A percentile compares a stretch with the other conserved stretches of the same genome.
Evolutionary conservation across 2,888 invertebrate genomes (phyloP).

Genomic region (Dendrolimus houi): DNA sequence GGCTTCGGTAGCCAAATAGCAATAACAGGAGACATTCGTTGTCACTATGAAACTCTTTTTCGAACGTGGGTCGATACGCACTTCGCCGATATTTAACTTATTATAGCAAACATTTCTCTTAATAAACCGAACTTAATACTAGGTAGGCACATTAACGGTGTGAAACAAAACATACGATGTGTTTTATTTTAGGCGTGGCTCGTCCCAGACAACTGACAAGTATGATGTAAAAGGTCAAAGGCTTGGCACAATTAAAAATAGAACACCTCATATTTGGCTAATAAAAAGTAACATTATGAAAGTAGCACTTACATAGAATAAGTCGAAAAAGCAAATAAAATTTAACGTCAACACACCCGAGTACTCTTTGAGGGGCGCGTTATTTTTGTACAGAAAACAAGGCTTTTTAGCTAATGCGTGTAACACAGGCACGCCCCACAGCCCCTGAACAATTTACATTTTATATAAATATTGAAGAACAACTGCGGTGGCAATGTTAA

Average conservation of each 20-base stretch:
- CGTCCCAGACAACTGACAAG: no score
- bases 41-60: no score
- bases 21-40: no score
- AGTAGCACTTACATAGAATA: neutral
- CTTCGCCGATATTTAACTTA: no score
- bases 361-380: constrained; percentile 26
- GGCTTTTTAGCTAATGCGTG: constrained; percentile 21
- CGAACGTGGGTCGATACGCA: no score
- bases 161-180: no score
- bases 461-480: constrained; percentile 50
- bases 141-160: no score
- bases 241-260: neutral
- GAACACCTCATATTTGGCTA: neutral
- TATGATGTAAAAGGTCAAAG: neutral
- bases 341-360: constrained; percentile 23
- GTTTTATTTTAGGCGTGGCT: no score
- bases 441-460: constrained; percentile 53
- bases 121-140: no score
- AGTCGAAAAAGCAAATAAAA: neutral
- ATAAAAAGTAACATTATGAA: neutral
- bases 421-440: constrained; percentile 27
- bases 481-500: constrained; percentile 27
- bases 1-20: no score
- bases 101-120: no score
- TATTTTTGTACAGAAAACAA: constrained; percentile 39